Conservation (phyloP, 2,113 vertebrate genomes). For the Cyanoliseus patagonus region DNA sequence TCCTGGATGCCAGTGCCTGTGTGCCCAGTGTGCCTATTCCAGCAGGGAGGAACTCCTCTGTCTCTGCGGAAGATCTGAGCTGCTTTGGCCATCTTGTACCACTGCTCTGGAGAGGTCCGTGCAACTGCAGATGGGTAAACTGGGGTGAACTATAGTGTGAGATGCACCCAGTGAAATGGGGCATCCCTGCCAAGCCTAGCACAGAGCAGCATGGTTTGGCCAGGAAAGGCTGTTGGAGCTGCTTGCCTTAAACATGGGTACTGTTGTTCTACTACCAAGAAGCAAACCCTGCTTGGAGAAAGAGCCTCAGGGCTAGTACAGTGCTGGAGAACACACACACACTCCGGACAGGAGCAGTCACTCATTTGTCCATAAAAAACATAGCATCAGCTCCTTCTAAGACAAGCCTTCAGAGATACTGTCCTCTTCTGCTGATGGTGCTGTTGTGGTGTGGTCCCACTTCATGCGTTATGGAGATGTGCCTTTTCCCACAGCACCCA, state of each 20-base stretch:
- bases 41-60: background rate
- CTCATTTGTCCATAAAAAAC: no score
- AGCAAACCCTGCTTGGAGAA: background rate
- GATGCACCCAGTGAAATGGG: background rate
- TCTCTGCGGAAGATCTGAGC: background rate
- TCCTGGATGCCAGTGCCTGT: background rate
- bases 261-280: background rate
- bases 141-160: background rate
- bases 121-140: background rate
- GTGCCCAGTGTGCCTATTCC: background rate
- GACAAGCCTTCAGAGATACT: background rate
- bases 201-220: rapidly evolving
- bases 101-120: background rate
- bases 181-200: background rate
- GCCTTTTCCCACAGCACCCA: background rate
- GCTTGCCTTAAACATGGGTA: background rate
- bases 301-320: background rate
- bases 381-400: background rate
- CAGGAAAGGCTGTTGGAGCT: background rate
- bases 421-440: background rate
- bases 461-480: background rate
- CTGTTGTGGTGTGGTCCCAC: background rate
- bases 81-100: background rate
- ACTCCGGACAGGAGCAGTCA: background rate
- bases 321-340: background rate